phyloP scores from a whole-genome alignment of 2,113 vertebrate genomes.

The Columbina picui region DNA sequence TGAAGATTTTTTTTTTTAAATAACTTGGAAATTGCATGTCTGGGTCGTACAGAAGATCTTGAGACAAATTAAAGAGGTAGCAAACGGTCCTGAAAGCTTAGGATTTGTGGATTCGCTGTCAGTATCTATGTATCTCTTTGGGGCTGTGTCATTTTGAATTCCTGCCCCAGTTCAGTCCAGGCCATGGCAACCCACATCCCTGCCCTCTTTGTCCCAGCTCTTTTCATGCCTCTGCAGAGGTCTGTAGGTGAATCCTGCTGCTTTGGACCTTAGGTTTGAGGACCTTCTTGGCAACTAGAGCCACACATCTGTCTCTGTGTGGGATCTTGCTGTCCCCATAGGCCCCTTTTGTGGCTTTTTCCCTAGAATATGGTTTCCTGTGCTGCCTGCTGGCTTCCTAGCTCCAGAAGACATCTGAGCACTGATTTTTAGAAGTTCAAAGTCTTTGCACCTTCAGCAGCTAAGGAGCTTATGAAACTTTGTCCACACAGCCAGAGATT shows the following conservation, averaged over 20 bases:
- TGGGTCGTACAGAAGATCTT: not conserved
- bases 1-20: not conserved
- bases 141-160: not conserved
- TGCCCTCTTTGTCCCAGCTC: not conserved
- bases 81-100: not conserved
- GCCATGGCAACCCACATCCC: not conserved
- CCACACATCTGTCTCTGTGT: not conserved
- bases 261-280: not conserved
- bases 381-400: not conserved
- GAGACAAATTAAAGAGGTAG: not conserved
- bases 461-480: slow-evolving; percentile 47
- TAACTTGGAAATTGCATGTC: not conserved
- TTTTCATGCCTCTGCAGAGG: not conserved
- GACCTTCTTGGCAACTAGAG: not conserved
- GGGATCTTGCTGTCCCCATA: not conserved
- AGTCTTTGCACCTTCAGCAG: slow-evolving; percentile 22
- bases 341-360: not conserved
- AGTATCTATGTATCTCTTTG: not conserved
- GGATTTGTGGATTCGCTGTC: not conserved
- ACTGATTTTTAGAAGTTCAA: slow-evolving; percentile 20
- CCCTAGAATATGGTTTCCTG: not conserved
- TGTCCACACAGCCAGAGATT: not conserved
- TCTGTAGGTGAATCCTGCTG: not conserved
- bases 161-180: not conserved
- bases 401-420: not conserved